Evolutionary conservation across 2,888 invertebrate genomes (phyloP).

Genomic region (Cordilura impudica): DNA sequence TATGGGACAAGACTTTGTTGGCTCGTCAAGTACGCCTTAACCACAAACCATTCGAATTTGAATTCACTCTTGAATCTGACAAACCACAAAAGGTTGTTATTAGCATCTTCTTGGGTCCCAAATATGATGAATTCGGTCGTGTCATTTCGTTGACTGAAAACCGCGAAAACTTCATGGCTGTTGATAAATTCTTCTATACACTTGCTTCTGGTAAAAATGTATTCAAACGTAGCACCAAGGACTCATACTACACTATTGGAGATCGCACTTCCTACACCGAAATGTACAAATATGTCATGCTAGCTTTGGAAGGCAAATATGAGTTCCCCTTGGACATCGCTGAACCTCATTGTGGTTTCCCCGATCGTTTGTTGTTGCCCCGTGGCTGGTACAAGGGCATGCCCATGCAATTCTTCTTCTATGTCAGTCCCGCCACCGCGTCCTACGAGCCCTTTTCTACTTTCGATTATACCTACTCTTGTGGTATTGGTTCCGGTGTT

Average conservation of each 20-base stretch:
- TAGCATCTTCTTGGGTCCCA: constrained; percentile 84
- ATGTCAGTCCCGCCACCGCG: constrained; percentile 81
- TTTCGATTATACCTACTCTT: constrained; percentile 79
- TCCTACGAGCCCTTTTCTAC: constrained; percentile 78
- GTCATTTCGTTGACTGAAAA: constrained; percentile 81
- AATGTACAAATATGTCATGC: constrained; percentile 82
- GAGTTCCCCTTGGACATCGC: constrained; percentile 80
- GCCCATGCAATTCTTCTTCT: constrained; percentile 82
- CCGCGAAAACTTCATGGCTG: constrained; percentile 82
- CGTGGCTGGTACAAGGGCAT: constrained; percentile 84
- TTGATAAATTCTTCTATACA: constrained; percentile 82
- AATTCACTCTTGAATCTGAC: constrained; percentile 80
- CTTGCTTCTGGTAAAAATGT: constrained; percentile 83
- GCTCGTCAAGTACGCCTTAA: constrained; percentile 83
- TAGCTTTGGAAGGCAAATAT: constrained; percentile 80
- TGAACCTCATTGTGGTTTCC: constrained; percentile 84
- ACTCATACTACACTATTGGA: constrained; percentile 82
- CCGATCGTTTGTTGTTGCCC: constrained; percentile 85
- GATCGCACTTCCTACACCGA: constrained; percentile 83
- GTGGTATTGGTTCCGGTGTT: constrained; percentile 80
- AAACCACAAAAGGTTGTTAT: constrained; percentile 81
- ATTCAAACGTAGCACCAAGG: constrained; percentile 83
- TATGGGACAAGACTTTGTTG: constrained; percentile 76
- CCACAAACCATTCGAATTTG: constrained; percentile 82
- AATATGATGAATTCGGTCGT: constrained; percentile 81